Percentiles rank a stretch among this genome's conserved stretches.
These are phyloP conservation scores for Crocuta crocuta DNA, from an alignment of 2,113 vertebrate genomes.

Conservation along the genomic window DNA sequence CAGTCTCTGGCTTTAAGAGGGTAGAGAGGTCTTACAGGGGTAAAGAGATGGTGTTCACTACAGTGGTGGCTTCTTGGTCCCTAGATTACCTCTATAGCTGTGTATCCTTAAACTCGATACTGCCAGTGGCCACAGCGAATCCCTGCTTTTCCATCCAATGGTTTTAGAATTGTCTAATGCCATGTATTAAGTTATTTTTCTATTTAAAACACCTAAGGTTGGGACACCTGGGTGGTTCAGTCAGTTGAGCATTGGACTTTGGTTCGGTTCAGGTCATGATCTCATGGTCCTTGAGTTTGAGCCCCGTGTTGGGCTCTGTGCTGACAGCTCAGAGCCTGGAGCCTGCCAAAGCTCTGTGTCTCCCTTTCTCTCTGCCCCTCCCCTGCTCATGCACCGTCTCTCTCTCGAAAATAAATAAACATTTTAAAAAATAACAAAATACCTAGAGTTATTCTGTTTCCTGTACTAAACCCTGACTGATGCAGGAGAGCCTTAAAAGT, in stretches of 20 bases:
- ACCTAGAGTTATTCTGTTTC: background rate
- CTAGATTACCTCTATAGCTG: background rate
- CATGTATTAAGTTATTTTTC: background rate
- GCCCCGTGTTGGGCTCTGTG: no score
- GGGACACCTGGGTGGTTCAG: no score
- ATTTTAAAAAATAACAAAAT: no score
- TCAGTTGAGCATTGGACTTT: no score
- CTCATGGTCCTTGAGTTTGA: no score
- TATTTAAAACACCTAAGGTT: background rate
- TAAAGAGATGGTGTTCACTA: background rate
- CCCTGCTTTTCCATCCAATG: background rate
- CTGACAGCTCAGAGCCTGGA: no score
- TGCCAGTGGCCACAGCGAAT: background rate
- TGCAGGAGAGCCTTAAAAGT: background rate
- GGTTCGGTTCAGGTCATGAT: no score
- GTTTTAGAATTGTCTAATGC: background rate
- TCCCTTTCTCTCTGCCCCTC: no score
- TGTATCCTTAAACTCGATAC: background rate
- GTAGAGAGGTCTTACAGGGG: background rate
- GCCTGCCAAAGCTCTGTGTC: no score
- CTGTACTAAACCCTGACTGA: background rate
- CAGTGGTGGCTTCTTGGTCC: background rate
- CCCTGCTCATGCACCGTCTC: no score
- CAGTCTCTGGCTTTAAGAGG: background rate
- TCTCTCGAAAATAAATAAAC: no score